Conservation (phyloP, 53 echinoderm and acorn worm genomes). For the Astropecten irregularis region DNA sequence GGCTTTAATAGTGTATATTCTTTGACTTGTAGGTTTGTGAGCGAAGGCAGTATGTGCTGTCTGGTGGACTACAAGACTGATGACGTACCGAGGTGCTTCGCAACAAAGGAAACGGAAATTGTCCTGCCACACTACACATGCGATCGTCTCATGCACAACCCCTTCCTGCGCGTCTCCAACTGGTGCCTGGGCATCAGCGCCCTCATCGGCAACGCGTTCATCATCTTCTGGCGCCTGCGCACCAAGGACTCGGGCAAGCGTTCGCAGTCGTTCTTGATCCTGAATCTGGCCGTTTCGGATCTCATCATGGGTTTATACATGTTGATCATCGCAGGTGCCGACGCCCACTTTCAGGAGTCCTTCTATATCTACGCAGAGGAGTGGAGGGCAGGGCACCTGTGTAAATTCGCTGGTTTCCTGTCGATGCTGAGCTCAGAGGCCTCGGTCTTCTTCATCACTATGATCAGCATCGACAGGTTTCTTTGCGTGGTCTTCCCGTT, state of each 20-base stretch:
- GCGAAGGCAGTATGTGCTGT: conserved; percentile 41
- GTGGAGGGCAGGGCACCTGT: conserved; percentile 36
- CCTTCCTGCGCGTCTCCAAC: conserved; percentile 34
- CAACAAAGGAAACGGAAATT: too few species aligned
- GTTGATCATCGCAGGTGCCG: conserved; percentile 55
- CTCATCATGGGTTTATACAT: conserved; percentile 62
- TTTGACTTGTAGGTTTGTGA: conserved; percentile 29
- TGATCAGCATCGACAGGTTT: conserved; percentile 63
- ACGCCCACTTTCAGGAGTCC: conserved; percentile 29
- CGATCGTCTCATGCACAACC: conserved; percentile 52
- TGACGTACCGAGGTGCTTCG: too few species aligned
- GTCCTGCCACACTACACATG: conserved; percentile 33
- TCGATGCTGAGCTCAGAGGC: conserved; percentile 47
- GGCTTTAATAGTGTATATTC: too few species aligned
- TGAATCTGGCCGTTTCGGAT: conserved; percentile 56
- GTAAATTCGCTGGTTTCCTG: conserved; percentile 58
- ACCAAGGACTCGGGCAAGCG: conserved; percentile 39
- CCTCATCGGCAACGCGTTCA: conserved; percentile 45
- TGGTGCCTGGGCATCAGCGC: conserved; percentile 59
- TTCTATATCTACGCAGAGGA: conserved; percentile 32
- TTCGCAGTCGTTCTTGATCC: conserved; percentile 45
- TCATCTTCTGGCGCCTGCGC: conserved; percentile 42
- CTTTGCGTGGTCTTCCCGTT: conserved; percentile 56
- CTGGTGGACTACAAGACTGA: background rate
- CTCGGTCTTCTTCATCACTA: conserved; percentile 55